phyloP scores from a whole-genome alignment of 2,797 vertebrate genomes.

The Poeciliopsis gracilis region DNA sequence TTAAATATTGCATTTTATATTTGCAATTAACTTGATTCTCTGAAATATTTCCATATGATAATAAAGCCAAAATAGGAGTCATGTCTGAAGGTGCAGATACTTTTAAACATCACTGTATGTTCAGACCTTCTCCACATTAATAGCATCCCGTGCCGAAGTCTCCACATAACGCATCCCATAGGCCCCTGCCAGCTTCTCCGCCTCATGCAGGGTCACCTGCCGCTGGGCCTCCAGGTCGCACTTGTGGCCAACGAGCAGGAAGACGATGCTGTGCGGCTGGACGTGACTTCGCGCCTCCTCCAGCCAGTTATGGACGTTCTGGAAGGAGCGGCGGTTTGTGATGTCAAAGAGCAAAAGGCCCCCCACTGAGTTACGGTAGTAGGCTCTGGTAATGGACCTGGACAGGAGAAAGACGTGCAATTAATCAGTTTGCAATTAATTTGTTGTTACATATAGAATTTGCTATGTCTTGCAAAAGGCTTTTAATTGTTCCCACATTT shows the following conservation, averaged over 20 bases:
- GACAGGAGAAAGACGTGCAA: not conserved
- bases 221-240: conserved; percentile 95
- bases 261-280: conserved; percentile 97
- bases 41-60: not conserved
- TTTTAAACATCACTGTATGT: not conserved
- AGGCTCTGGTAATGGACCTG: conserved; percentile 97
- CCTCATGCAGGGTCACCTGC: conserved; percentile 89
- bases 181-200: conserved; percentile 88
- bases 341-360: conserved; percentile 98
- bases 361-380: conserved; percentile 98
- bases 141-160: conserved; percentile 89
- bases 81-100: not conserved
- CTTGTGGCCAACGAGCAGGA: conserved; percentile 96
- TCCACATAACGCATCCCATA: conserved; percentile 92
- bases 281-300: conserved; percentile 97
- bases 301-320: conserved; percentile 98
- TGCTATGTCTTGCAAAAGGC: not conserved
- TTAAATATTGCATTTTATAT: not conserved
- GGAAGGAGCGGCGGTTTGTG: conserved; percentile 97
- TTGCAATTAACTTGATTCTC: not conserved
- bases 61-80: not conserved
- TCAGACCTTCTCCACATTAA: conserved; percentile 88
- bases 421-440: not conserved
- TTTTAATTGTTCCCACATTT: not conserved
- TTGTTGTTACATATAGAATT: not conserved